Evolutionary conservation across 2,113 vertebrate genomes (phyloP), one percentile per base, ranked within the genome.

Genomic region (Eclectus roratus): DNA sequence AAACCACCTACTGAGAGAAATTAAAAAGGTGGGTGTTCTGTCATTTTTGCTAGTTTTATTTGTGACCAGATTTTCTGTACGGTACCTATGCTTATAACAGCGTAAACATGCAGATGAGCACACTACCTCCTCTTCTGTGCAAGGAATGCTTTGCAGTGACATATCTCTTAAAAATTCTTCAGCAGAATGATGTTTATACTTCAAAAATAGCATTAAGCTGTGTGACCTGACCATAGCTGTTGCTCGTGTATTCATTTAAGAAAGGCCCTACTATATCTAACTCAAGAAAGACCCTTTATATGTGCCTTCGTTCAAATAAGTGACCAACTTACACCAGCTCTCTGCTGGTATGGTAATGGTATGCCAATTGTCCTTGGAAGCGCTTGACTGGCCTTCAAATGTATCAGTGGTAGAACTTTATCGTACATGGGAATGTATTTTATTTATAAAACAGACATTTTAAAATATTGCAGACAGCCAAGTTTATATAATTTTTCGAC

Each of bases 1-100:
- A 96, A 96, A 77, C 89, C 80, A 44, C 19, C 91, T 44, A 17
- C 46, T 73, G 94, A 96, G 71, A 97, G 94, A 88, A 94, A 65
- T 69, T 83, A 69, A 29, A 95, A 63, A 72, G 98, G 98, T 98
- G 84, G n/a, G 97, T 72, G 17, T 52, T 39, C 1, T 47, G 31
- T 68, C 2, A 13, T 41, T 86, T 86, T 70, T 71, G 27, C 35
- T 55, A 70, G 11, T 65, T 93, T 85, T 56, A 8, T 33, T 72
- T 72, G n/a, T 85, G 33, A 37, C 23, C 41, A 23, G 27, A 10
- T 85, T 82, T 94, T 41, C n/a, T 77, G 0, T 61, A 15, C 3
- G 8, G 6, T 60, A 24, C 14, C 2, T 31, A 5, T 7, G 35
- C 14, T 44, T 74, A 1, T 11, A 69, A 37, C 5, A 44, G 20